Base-by-base conservation (phyloP, 2,888 invertebrate genomes). In the Yponomeuta plumbellus region DNA sequence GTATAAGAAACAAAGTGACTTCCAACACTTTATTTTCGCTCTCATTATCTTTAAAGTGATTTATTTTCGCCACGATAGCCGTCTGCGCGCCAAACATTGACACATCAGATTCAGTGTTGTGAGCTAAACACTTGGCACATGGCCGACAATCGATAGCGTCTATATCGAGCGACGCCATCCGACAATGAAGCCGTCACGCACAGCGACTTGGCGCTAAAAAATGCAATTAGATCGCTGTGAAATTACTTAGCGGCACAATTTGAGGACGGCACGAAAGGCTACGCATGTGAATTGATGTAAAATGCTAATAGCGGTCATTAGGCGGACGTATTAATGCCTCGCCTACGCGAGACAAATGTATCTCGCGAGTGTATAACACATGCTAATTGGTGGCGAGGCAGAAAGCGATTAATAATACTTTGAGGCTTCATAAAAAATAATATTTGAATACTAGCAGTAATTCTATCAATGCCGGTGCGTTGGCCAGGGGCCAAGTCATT, bases 41-140 rank as follows among this genome's bases (percentile, higher is more conserved):
- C 87, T 88, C 88, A 88, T 91, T 91, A 91, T 89, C 85, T 84
- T 81, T 80, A 78, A 83, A 88, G 85, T 84, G 86, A 88, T 89
- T 88, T 88, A 91, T 91, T 89, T 88, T 81, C 73, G 82, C 78
- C 80, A 72, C 73, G 73, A 75, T 78, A 77, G 64, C 64, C 75
- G 79, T 77, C 76, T 75, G 79, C 78, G 77, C 76, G 80, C 73
- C 80, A 76, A 80, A 77, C 80, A 81, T 85, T 85, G 82, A 84
- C 85, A 83, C 79, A 79, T 78, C 79, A n/a, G n/a, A n/a, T n/a
- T n/a, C n/a, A 70, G 71, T 62, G 58, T 52, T 63, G 66, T n/a
- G 63, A 23, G 57, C 22, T 59, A 21, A 20, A 39, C 59, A 65
- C 39, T 65, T 65, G 65, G 65, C 58, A 65, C 23, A 17, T 11